Evolutionary conservation across 2,888 invertebrate species (phyloP).

Genomic region (Drosophila siamana): DNA sequence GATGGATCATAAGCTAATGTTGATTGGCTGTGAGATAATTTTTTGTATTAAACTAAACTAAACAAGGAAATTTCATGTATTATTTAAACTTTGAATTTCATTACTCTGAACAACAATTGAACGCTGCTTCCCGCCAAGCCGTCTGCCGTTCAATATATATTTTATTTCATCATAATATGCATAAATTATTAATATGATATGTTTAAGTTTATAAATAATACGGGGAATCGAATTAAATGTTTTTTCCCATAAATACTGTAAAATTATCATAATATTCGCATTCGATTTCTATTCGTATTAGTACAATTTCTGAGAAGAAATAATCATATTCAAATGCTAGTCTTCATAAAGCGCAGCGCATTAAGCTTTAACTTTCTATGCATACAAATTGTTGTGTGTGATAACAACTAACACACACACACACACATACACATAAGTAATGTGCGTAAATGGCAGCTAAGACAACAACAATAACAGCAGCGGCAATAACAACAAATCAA

Average conservation of each 20-base stretch:
- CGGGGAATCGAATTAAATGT: background rate
- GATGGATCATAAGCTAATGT: background rate
- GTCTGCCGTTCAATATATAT: too few relatives aligned
- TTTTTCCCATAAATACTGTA: background rate
- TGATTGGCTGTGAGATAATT: background rate
- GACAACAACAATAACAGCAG: slow-evolving; percentile 33
- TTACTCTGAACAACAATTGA: background rate
- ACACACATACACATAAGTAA: slow-evolving; percentile 15
- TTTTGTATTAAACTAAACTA: background rate
- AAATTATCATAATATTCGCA: slow-evolving; percentile 8
- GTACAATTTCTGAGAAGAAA: slow-evolving; percentile 42
- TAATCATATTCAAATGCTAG: slow-evolving; percentile 44
- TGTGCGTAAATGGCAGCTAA: slow-evolving; percentile 53
- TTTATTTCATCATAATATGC: too few relatives aligned
- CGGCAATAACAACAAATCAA: slow-evolving; percentile 68
- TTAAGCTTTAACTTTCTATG: slow-evolving; percentile 54
- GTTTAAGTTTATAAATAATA: slow-evolving; percentile 1
- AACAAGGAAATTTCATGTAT: background rate
- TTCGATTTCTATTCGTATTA: slow-evolving; percentile 3
- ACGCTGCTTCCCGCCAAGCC: too few relatives aligned
- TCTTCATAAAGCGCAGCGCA: slow-evolving; percentile 44
- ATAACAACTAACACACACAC: slow-evolving; percentile 34
- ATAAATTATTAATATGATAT: background rate
- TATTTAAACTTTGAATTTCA: background rate
- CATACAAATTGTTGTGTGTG: slow-evolving; percentile 55